Evolutionary conservation across 2,888 invertebrate species (phyloP).

Genomic region (Ischnus inquisitorius): DNA sequence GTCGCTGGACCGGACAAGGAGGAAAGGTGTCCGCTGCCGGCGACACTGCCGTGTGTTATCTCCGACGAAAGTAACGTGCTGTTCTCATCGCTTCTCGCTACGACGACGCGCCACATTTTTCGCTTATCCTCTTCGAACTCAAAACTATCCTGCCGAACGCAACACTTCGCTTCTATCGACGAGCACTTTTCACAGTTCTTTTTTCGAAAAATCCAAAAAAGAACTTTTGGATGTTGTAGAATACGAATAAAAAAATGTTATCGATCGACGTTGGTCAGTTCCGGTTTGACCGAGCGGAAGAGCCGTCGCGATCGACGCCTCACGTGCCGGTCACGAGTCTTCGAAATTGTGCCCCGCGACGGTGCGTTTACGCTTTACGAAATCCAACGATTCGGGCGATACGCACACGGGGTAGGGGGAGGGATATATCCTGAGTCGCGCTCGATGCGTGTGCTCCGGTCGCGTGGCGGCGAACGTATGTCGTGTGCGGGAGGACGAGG

Average conservation of each 20-base stretch:
- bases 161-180: background rate
- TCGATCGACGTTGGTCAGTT: background rate
- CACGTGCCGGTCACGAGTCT: constrained; percentile 37
- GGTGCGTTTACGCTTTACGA: too few species aligned
- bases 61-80: constrained; percentile 83
- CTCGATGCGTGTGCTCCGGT: constrained; percentile 83
- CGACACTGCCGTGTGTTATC: constrained; percentile 76
- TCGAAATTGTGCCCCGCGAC: background rate
- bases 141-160: background rate
- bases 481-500: constrained; percentile 84
- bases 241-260: background rate
- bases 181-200: background rate
- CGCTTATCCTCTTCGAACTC: background rate
- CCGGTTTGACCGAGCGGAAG: constrained; percentile 3
- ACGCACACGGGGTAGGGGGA: too few species aligned
- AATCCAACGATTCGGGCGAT: too few species aligned
- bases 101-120: constrained; percentile 84
- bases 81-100: constrained; percentile 83
- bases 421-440: constrained; percentile 66
- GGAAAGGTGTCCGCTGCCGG: constrained; percentile 75
- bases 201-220: background rate
- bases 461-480: constrained; percentile 85
- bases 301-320: constrained; percentile 5
- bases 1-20: constrained; percentile 74
- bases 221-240: background rate